Evolutionary conservation across 2,888 invertebrate species (phyloP), one percentile per base, ranked within the genome.

Genomic region (Hedya salicella): DNA sequence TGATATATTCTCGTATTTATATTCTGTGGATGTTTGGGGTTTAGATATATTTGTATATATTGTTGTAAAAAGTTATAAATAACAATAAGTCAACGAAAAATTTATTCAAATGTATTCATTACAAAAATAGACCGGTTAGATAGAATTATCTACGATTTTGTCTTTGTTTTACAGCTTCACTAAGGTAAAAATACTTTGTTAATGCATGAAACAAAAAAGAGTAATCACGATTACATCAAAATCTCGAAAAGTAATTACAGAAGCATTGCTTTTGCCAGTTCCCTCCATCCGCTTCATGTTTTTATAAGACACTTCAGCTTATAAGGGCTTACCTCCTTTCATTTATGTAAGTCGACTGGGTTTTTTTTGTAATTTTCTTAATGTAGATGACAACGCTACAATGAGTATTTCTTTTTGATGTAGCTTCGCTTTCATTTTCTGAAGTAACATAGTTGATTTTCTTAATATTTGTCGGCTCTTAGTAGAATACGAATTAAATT

Each of bases 291-390:
- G 62, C 39, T 46, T 46, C 25, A 48, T 56, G 40, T 49, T 39
- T 21, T 17, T 14, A 46, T 17, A 14, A 62, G 49, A 19, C 39
- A 49, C 30, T 42, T 8, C 14, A 56, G 56, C 48, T 48, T 63
- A 63, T 14, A 54, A 30, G 16, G 17, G 40, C 25, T 56, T 17
- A 19, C 8, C 30, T 25, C 21, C 11, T 16, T 40, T 56, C 21
- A 16, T 64, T 64, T 44, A 9, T 59, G 8, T 44, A 49, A 44
- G 25, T 16, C 32, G 11, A 39, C 8, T 32, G 16, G n/a, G 17
- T 19, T 17, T 64, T 17, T 64, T 50, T 5, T 52, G 30, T 52
- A 49, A 64, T 59, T 64, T 64, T 64, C 36, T 50, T 57, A 57
- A 57, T 42, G 56, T 21, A 30, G 40, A 49, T 32, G 49, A 56